These are phyloP conservation scores for Alloplasta piceator DNA, from an alignment of 2,888 invertebrate species.

Conservation along the genomic window DNA sequence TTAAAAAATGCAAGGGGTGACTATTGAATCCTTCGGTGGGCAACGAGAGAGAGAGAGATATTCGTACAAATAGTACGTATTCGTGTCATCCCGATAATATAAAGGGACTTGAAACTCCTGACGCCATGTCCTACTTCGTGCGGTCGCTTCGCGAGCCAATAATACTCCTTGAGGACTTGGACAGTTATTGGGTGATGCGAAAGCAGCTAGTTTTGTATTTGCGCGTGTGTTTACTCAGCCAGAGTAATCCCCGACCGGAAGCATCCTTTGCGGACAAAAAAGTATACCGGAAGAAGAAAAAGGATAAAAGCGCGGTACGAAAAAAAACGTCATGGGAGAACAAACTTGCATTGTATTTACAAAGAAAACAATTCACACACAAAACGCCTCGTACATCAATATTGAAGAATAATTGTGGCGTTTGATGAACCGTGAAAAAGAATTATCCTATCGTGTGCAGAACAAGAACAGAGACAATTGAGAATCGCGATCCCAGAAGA, in stretches of 20 bases:
- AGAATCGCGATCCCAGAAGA: background rate
- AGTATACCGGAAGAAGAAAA: no score
- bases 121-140: constrained; percentile 36
- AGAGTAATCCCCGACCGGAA: no score
- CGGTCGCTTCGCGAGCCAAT: constrained; percentile 13
- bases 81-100: constrained; percentile 31
- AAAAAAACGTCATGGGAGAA: background rate
- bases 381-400: background rate
- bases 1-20: no score
- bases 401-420: constrained; percentile 4
- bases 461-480: no score
- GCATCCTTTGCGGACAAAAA: no score
- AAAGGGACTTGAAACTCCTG: constrained; percentile 18
- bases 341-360: background rate
- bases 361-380: constrained; percentile 13
- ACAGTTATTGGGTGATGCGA: constrained; percentile 2
- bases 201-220: no score
- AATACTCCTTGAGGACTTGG: constrained; percentile 35
- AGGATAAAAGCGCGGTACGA: background rate
- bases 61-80: background rate
- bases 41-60: no score
- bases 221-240: no score
- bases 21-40: no score
- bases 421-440: no score
- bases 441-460: no score